Evolutionary conservation across 2,888 invertebrate genomes (phyloP).

Genomic region (Steinernema hermaphroditum): DNA sequence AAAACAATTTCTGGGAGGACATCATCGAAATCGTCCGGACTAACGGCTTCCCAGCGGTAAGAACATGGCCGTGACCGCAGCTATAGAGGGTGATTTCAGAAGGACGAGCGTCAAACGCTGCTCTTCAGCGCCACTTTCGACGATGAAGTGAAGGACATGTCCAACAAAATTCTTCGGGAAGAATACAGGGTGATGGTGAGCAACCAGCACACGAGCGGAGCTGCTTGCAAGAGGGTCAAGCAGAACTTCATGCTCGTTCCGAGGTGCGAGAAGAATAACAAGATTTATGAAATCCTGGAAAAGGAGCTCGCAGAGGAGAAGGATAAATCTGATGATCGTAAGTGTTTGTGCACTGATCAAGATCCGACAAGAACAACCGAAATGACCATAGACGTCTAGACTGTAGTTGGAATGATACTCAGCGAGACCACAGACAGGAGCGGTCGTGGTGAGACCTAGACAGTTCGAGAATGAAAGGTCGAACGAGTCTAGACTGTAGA

Average conservation of each 20-base stretch:
- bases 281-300: slow-evolving; percentile 36
- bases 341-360: too few relatives aligned
- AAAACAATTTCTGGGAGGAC: slow-evolving; percentile 69
- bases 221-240: slow-evolving; percentile 40
- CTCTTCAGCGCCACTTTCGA: slow-evolving; percentile 59
- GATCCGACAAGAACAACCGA: too few relatives aligned
- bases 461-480: too few relatives aligned
- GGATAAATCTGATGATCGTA: slow-evolving; percentile 31
- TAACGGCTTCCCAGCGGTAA: slow-evolving; percentile 40
- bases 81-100: slow-evolving; percentile 36
- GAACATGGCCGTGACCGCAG: not conserved
- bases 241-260: slow-evolving; percentile 38
- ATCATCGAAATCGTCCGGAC: slow-evolving; percentile 35
- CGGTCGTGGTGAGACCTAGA: too few relatives aligned
- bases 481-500: too few relatives aligned
- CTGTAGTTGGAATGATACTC: too few relatives aligned
- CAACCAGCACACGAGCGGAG: slow-evolving; percentile 32
- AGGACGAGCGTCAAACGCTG: slow-evolving; percentile 53
- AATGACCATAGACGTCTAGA: too few relatives aligned
- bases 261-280: slow-evolving; percentile 34
- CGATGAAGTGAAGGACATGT: slow-evolving; percentile 35
- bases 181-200: slow-evolving; percentile 64
- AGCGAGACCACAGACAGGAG: too few relatives aligned
- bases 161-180: slow-evolving; percentile 17
- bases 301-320: slow-evolving; percentile 15